Percentiles rank a stretch among this genome's conserved stretches.
These are phyloP conservation scores for Folsomia candida DNA, from an alignment of 2,888 invertebrate genomes.

Conservation along the genomic window DNA sequence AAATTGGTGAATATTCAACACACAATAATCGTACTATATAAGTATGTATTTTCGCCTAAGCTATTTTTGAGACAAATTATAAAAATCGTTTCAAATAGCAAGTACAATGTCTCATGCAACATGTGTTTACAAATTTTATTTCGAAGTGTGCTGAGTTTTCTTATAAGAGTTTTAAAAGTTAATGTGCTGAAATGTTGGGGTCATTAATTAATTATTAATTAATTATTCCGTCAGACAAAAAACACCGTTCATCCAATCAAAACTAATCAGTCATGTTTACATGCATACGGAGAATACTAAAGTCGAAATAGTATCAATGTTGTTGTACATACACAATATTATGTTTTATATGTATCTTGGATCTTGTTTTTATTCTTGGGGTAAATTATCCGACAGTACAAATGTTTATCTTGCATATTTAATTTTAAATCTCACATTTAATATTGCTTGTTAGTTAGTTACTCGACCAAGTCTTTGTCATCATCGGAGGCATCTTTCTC, in stretches of 20 bases:
- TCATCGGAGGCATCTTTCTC: neutral
- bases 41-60: neutral
- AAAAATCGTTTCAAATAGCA: neutral
- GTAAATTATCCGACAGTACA: neutral
- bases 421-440: neutral
- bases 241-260: neutral
- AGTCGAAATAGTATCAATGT: neutral
- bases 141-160: neutral
- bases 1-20: no score
- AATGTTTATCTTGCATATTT: neutral
- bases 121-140: neutral
- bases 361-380: neutral
- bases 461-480: neutral
- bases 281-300: neutral
- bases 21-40: no score
- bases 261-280: neutral
- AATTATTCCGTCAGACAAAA: neutral
- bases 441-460: neutral
- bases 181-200: neutral
- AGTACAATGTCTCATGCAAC: neutral
- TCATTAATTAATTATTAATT: no score
- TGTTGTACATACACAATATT: neutral
- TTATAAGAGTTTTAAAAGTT: neutral
- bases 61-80: neutral
- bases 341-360: neutral